A percentile compares a stretch with the other conserved stretches of the same genome.
phyloP scores from a whole-genome alignment of 2,113 vertebrate species.

The Leptodactylus fuscus region DNA sequence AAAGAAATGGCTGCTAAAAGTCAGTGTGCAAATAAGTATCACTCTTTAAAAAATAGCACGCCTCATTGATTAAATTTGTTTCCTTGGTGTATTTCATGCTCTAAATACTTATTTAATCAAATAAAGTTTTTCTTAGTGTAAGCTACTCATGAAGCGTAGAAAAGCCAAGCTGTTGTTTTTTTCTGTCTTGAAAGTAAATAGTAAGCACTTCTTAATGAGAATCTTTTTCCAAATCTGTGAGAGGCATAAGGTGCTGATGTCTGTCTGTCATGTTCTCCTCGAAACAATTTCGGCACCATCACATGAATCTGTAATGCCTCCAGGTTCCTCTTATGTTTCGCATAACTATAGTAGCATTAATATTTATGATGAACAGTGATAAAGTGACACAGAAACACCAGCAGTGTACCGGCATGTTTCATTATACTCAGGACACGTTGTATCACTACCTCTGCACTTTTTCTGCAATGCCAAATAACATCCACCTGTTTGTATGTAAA shows the following conservation, averaged over 20 bases:
- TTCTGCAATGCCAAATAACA: background rate
- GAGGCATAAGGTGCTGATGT: slow-evolving; percentile 20
- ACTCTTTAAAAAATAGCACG: slow-evolving; percentile 50
- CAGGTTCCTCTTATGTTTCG: background rate
- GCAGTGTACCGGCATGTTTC: background rate
- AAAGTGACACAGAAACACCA: background rate
- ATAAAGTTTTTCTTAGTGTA: slow-evolving; percentile 61
- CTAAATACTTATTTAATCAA: slow-evolving; percentile 61
- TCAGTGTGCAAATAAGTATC: slow-evolving; percentile 54
- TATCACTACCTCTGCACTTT: background rate
- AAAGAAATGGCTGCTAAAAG: slow-evolving; percentile 48
- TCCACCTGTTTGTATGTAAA: background rate
- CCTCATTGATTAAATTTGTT: slow-evolving; percentile 59
- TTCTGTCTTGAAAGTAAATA: slow-evolving; percentile 44
- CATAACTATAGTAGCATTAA: background rate
- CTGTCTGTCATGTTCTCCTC: slow-evolving; percentile 24
- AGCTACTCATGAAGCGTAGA: slow-evolving; percentile 59
- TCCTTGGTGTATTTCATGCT: slow-evolving; percentile 57
- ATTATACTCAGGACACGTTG: background rate
- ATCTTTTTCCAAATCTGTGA: slow-evolving; percentile 41
- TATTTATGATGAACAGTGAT: background rate
- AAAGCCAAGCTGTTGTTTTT: slow-evolving; percentile 58
- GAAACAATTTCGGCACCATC: background rate
- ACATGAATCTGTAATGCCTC: background rate
- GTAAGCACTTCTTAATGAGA: slow-evolving; percentile 54